Evolutionary conservation across 1,140 invertebrate species (phyloP).

Genomic region (Hyles vespertilio): DNA sequence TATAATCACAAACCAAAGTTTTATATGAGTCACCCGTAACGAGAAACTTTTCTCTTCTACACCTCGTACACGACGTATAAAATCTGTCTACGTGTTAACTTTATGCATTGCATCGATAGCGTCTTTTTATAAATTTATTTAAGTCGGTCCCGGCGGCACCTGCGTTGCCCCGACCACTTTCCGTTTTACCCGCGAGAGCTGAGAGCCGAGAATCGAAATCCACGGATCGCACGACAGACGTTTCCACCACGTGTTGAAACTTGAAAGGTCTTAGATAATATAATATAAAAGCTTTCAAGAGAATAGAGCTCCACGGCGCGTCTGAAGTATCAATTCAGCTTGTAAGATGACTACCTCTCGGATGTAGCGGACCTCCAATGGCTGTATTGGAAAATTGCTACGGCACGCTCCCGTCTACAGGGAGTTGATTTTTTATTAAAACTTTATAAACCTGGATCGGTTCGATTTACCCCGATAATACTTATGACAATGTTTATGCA

Average conservation of each 20-base stretch:
- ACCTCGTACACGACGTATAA: neutral
- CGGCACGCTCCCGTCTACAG: slow-evolving; percentile 39
- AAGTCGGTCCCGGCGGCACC: slow-evolving; percentile 21
- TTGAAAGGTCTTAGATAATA: slow-evolving; percentile 75
- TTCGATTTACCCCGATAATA: neutral
- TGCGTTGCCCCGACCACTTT: slow-evolving; percentile 23
- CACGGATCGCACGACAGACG: slow-evolving; percentile 68
- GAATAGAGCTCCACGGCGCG: slow-evolving; percentile 66
- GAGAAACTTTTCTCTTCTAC: too few species aligned
- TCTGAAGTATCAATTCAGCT: slow-evolving; percentile 75
- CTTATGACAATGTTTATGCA: slow-evolving; percentile 11
- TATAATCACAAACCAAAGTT: too few species aligned
- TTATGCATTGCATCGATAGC: slow-evolving; percentile 17
- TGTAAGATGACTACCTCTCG: slow-evolving; percentile 67
- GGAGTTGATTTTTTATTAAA: slow-evolving; percentile 68
- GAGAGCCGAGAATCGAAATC: slow-evolving; percentile 62
- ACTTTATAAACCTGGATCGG: slow-evolving; percentile 31
- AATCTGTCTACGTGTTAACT: slow-evolving; percentile 6
- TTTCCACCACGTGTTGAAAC: slow-evolving; percentile 70
- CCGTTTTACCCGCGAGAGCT: slow-evolving; percentile 38
- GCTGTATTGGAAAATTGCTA: slow-evolving; percentile 72
- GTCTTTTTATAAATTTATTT: slow-evolving; percentile 29
- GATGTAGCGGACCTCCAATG: slow-evolving; percentile 58
- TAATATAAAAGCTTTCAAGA: slow-evolving; percentile 76
- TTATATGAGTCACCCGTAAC: too few species aligned